Evolutionary conservation across 1,140 invertebrate species (phyloP).

Genomic region (Pseudoatta argentina): DNA sequence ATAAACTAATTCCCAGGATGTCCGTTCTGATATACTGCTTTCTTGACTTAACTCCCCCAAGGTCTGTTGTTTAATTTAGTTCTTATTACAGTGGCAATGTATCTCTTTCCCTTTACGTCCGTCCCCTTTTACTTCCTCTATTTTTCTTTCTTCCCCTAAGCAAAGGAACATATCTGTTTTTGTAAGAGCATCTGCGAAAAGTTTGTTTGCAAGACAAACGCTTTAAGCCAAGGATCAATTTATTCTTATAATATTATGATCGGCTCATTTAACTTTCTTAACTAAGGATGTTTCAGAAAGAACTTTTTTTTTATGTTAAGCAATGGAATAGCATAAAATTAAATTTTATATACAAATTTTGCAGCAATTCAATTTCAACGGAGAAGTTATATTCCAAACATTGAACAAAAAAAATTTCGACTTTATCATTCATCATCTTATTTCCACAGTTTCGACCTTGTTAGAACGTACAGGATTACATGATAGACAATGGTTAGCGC

Average conservation of each 20-base stretch:
- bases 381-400: neutral
- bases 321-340: neutral
- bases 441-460: neutral
- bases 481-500: constrained; percentile 21
- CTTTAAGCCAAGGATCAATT: constrained; percentile 41
- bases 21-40: constrained; percentile 1
- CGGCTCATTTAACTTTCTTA: constrained; percentile 45
- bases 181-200: constrained; percentile 10
- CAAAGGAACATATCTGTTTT: neutral
- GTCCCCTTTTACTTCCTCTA: neutral
- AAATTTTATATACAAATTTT: neutral
- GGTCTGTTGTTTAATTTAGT: constrained; percentile 21
- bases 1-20: constrained; percentile 37
- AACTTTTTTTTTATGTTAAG: constrained; percentile 9
- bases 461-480: neutral
- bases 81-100: constrained; percentile 41
- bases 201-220: neutral
- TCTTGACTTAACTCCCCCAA: constrained; percentile 21
- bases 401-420: neutral
- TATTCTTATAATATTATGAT: constrained; percentile 41
- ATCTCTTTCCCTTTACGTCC: neutral
- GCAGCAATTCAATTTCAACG: neutral
- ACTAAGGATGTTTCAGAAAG: neutral
- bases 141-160: neutral
- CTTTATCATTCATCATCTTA: constrained; percentile 4